Evolutionary conservation across 2,797 vertebrate species (phyloP), one percentile per base, ranked within the genome.

Genomic region (Clamator glandarius): DNA sequence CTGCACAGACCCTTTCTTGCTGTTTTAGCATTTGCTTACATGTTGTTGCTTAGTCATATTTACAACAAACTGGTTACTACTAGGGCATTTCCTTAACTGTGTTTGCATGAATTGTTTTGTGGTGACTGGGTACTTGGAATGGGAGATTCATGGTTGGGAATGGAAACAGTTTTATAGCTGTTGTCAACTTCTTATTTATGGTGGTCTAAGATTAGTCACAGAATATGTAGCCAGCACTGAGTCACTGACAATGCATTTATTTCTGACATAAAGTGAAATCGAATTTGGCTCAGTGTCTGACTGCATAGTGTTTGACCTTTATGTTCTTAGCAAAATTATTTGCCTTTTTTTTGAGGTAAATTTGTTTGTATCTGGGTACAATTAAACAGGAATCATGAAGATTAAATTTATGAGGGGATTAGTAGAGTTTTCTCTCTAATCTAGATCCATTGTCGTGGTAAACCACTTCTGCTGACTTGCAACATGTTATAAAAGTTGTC

Each of bases 151-250:
- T 92, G 88, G 90, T 96, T 97, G 85, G 90, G 87, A 96, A 97
- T 98, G 95, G 96, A 97, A 98, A 97, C 74, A 94, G 95, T 97
- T 98, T 97, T 96, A 97, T 97, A 97, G 97, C 95, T 97, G 89
- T 97, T 97, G 96, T 97, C 97, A 96, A 96, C 94, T 97, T 98
- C 92, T 97, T 97, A 98, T 98, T 98, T 97, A 98, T 98, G 97
- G 94, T 96, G 89, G 93, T 95, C 92, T 97, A 96, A 97, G 93
- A 98, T 99, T 99, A 98, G 98, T 99, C 98, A 99, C 98, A 98
- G 98, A 97, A 87, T 95, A 96, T 69, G 95, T 88, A 90, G 98
- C 98, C 98, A 98, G 97, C 97, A 96, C 97, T 98, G 98, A 99
- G 97, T 98, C 98, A 98, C 96, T 97, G 97, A 94, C 97, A 97